Base-by-base conservation (phyloP, 1,140 invertebrate species). In the Euglossa dilemma region DNA sequence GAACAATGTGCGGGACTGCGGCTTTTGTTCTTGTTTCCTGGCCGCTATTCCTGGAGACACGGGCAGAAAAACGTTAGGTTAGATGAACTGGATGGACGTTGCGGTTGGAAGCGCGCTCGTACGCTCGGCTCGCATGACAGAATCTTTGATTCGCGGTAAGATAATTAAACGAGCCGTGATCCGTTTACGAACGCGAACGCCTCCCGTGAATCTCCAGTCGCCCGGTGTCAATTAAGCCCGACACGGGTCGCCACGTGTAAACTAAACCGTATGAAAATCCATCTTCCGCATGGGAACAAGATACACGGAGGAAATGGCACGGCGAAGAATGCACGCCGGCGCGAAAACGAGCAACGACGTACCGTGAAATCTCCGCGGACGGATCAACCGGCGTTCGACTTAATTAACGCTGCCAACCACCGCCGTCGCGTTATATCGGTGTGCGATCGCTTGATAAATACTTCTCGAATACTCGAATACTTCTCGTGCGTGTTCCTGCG, bases 351-450 rank as follows among this genome's bases (percentile, higher is more conserved):
- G 77, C 25, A 76, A 76, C 74, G 69, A 23, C 61, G 43, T 45
- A 0, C 43, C 67, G 36, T 52, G 76, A 73, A 59, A 66, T 14
- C n/a, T 59, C 16, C 7, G 8, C 8, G n/a, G 28, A 66, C 43
- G 43, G 45, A 67, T 56, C 47, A 23, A 52, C 16, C 57, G 7
- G 11, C 43, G 50, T 47, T 59, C 57, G 25, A 56, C 47, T 54
- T 78, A 87, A 85, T 82, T 87, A 80, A 87, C 75, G 59, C 28
- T 28, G 25, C n/a, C 36, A 63, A 45, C 78, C 25, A 57, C 59
- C 25, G 59, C 25, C 28, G 0, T 11, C 47, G 23, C 57, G 59
- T 77, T 72, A 59, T n/a, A 25, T 6, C 25, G 18, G 25, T 43
- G 9, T 36, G n/a, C 25, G 6, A 20, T 1, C 8, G 28, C 52